phyloP scores from a whole-genome alignment of 2,113 vertebrate species.

The Azemiops feae region DNA sequence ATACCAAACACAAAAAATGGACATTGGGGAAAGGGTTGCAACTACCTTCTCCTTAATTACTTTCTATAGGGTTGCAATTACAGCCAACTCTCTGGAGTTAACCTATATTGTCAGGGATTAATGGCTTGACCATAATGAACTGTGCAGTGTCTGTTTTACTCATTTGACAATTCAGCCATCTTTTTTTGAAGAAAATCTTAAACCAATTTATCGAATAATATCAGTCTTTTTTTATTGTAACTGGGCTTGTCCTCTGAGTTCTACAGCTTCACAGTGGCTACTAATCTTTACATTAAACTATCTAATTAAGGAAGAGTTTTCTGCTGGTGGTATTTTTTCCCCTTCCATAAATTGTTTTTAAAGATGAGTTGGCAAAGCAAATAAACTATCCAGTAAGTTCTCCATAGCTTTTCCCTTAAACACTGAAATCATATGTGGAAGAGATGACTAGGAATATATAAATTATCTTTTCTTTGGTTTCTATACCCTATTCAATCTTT shows the following conservation, averaged over 20 bases:
- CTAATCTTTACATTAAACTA: background rate
- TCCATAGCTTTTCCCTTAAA: background rate
- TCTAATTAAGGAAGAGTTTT: background rate
- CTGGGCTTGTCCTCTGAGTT: background rate
- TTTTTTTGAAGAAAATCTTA: background rate
- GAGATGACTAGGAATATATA: too few species aligned
- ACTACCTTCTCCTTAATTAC: background rate
- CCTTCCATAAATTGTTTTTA: background rate
- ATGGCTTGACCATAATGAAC: background rate
- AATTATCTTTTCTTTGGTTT: background rate
- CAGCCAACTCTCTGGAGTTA: background rate
- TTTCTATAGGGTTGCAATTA: background rate
- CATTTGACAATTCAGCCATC: background rate
- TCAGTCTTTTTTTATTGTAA: background rate
- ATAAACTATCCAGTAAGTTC: background rate
- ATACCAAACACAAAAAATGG: background rate
- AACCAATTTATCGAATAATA: background rate
- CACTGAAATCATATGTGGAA: background rate
- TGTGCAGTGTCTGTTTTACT: background rate
- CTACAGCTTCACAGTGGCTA: background rate
- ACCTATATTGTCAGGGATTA: background rate
- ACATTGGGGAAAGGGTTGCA: background rate
- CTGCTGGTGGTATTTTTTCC: background rate
- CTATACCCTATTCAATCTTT: background rate
- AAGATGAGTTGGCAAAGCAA: background rate